A percentile compares a stretch with the other conserved stretches of the same genome.
Evolutionary conservation across 2,797 vertebrate species (phyloP).

Genomic region (Sylvilagus floridanus): DNA sequence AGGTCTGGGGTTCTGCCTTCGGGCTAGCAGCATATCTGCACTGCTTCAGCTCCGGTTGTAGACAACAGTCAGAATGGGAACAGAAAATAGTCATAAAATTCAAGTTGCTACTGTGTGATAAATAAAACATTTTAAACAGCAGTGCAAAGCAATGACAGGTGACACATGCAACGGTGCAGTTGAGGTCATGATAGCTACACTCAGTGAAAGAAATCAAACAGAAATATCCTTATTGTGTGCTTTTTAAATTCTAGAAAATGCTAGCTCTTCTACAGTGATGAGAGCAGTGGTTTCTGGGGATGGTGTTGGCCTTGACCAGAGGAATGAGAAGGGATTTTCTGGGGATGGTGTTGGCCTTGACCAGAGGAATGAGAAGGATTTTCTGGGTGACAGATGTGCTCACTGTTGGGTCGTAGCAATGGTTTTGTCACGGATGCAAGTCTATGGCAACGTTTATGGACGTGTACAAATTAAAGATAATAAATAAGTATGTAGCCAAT

Average conservation of each 20-base stretch:
- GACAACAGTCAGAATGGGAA: not conserved
- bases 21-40: not conserved
- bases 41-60: not conserved
- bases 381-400: not conserved
- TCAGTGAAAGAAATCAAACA: not conserved
- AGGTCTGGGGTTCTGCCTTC: not conserved
- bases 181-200: not conserved
- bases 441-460: not conserved
- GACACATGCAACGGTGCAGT: no score
- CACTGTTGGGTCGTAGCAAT: not conserved
- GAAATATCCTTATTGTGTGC: not conserved
- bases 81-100: not conserved
- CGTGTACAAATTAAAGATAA: not conserved
- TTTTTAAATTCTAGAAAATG: not conserved
- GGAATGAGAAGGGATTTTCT: no score
- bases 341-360: not conserved
- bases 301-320: not conserved
- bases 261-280: not conserved
- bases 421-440: not conserved
- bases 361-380: fast-evolving
- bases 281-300: not conserved
- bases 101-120: not conserved
- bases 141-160: not conserved
- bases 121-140: not conserved
- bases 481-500: not conserved